These are phyloP conservation scores for Mamestra configurata DNA, from an alignment of 1,140 invertebrate species.

Conservation along the genomic window DNA sequence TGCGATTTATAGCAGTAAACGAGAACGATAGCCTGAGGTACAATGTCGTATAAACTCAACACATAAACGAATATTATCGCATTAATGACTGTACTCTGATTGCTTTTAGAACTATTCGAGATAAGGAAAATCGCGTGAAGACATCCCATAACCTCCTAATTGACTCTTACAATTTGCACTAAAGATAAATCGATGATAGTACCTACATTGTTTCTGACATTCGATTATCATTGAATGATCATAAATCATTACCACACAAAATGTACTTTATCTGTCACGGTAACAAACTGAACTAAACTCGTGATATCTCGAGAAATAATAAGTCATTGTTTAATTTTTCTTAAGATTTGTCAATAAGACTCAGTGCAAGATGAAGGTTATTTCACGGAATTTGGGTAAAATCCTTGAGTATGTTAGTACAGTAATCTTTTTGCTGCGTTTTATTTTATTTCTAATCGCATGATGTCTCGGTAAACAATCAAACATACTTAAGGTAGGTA, in stretches of 20 bases:
- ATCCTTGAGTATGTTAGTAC: slow-evolving; percentile 31
- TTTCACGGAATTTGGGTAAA: slow-evolving; percentile 1
- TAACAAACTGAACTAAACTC: background rate
- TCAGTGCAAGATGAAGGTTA: background rate
- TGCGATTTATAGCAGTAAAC: background rate
- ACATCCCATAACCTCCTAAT: slow-evolving; percentile 12
- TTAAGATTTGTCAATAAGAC: slow-evolving; percentile 1
- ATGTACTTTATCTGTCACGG: slow-evolving; percentile 25
- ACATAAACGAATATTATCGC: background rate
- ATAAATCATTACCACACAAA: background rate
- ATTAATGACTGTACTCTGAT: background rate
- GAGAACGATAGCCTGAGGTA: background rate
- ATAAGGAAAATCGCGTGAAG: slow-evolving; percentile 3
- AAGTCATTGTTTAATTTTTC: slow-evolving; percentile 3
- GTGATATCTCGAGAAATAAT: background rate
- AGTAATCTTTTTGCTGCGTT: slow-evolving; percentile 9
- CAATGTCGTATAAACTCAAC: background rate
- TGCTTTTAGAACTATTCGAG: slow-evolving; percentile 4
- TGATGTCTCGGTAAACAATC: background rate
- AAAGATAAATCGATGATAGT: slow-evolving; percentile 17
- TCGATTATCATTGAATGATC: background rate
- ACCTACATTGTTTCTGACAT: background rate
- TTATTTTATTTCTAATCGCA: background rate
- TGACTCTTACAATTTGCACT: slow-evolving; percentile 12
- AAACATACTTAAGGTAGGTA: background rate